These are phyloP conservation scores for Eupithecia dodoneata DNA, from an alignment of 2,888 invertebrate species.

Conservation along the genomic window DNA sequence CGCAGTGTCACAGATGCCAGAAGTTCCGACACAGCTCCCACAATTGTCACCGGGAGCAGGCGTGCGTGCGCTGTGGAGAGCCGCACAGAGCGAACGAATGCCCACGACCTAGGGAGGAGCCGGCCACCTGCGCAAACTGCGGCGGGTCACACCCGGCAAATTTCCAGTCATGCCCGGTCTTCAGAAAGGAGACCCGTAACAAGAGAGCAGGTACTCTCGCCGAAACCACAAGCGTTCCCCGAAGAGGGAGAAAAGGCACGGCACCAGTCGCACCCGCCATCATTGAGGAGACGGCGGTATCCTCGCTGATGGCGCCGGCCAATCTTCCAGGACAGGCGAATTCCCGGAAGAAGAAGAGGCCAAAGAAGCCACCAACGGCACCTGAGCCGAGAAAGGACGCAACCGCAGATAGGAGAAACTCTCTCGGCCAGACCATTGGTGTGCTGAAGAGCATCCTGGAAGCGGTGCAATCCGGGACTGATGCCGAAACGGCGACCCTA, in stretches of 20 bases:
- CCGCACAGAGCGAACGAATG: not conserved
- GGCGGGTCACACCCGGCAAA: not conserved
- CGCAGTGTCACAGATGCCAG: not conserved
- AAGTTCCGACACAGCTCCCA: not conserved
- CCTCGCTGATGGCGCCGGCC: not conserved
- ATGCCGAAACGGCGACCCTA: constrained; percentile 2
- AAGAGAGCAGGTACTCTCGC: constrained; percentile 28
- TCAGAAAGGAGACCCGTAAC: constrained; percentile 4
- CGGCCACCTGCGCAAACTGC: not conserved
- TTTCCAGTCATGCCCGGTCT: not conserved
- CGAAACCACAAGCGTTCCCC: not conserved
- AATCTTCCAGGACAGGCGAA: not conserved
- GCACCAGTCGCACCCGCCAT: not conserved
- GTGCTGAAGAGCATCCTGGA: not conserved
- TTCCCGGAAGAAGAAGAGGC: not conserved
- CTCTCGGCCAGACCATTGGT: not conserved
- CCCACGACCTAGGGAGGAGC: not conserved
- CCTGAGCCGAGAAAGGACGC: not conserved
- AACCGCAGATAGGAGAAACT: not conserved
- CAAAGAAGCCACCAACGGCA: not conserved
- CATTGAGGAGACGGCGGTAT: not conserved
- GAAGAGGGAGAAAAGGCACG: not conserved
- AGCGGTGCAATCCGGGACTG: not conserved
- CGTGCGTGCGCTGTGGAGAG: not conserved
- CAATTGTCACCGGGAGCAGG: not conserved